Evolutionary conservation across 2,888 invertebrate species (phyloP).

Genomic region (Thysanoteuthis rhombus): DNA sequence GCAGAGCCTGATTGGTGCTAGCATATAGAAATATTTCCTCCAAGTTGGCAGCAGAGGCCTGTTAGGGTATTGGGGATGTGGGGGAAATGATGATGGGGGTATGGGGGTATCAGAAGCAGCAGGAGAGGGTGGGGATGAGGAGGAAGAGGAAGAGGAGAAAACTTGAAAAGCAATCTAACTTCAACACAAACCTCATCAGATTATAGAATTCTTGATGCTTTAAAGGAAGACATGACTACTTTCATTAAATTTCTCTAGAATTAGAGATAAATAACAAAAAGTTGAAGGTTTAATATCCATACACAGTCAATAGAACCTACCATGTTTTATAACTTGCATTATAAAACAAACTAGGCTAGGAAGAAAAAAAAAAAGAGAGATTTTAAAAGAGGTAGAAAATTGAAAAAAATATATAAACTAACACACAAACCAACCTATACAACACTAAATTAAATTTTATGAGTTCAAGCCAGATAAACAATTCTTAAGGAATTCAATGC

Average conservation of each 20-base stretch:
- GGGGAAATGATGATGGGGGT: background rate
- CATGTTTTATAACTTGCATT: background rate
- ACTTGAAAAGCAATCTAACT: conserved; percentile 12
- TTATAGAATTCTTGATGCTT: background rate
- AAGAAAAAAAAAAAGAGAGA: background rate
- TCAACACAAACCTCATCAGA: background rate
- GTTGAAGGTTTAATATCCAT: background rate
- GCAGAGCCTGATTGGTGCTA: conserved; percentile 12
- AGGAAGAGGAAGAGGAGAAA: background rate
- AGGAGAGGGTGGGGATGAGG: background rate
- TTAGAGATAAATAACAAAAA: background rate
- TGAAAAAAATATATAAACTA: background rate
- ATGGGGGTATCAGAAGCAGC: background rate
- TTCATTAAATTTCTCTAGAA: background rate
- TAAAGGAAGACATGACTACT: background rate
- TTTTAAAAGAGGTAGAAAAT: too few relatives aligned
- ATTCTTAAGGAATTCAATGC: background rate
- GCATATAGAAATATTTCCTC: background rate
- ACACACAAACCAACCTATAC: background rate
- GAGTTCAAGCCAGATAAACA: conserved; percentile 12
- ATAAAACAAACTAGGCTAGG: background rate
- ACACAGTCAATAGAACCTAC: background rate
- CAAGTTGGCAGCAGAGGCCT: conserved; percentile 12
- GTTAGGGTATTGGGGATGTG: background rate
- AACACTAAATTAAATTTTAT: background rate